phyloP scores from a whole-genome alignment of 2,888 invertebrate species.

The Hofmannophila pseudospretella region DNA sequence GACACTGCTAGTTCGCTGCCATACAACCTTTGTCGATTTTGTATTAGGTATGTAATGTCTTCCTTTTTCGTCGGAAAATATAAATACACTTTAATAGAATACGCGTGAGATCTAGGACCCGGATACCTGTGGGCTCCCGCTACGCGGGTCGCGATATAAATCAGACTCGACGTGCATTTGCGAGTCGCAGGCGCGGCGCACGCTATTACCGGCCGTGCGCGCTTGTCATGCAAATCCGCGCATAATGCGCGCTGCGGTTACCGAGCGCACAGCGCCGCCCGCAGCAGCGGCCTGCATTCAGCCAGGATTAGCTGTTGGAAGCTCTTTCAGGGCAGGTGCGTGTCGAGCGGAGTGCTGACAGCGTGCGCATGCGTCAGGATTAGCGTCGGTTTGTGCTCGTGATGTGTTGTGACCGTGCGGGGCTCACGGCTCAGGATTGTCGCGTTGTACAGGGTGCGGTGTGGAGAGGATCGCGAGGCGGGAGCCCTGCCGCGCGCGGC shows the following conservation, averaged over 20 bases:
- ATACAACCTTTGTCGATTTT: no score
- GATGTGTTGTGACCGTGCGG: slow-evolving; percentile 1
- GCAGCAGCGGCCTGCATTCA: slow-evolving; percentile 11
- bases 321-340: slow-evolving; percentile 9
- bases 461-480: no score
- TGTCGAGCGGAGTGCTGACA: slow-evolving; percentile 9
- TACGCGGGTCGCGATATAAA: neutral
- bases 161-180: neutral
- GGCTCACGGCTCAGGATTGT: no score
- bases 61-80: no score
- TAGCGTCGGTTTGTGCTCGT: neutral
- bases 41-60: no score
- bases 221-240: slow-evolving; percentile 31
- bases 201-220: slow-evolving; percentile 8
- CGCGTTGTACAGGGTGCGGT: neutral
- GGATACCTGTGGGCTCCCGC: no score
- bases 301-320: no score
- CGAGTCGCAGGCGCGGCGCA: neutral
- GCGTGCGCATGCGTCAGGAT: slow-evolving; percentile 3
- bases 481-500: neutral
- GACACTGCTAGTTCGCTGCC: no score
- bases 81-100: no score
- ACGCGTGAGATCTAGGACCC: no score
- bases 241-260: slow-evolving; percentile 9
- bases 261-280: neutral